phyloP scores from a whole-genome alignment of 92 coral and sea anemone genomes.

The Zoanthus solanderi region DNA sequence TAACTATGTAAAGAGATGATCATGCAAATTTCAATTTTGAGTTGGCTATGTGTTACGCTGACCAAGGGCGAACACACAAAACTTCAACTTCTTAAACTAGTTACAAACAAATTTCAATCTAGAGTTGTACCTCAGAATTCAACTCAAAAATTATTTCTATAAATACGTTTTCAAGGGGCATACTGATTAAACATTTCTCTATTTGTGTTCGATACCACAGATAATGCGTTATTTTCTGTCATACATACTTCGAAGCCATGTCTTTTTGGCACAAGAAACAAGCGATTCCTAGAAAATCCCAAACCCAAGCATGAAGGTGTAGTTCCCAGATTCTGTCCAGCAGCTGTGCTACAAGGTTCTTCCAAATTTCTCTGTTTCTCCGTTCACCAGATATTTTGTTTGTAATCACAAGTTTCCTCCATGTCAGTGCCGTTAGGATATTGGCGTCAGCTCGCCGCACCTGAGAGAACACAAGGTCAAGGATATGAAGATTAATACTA shows the following conservation, averaged over 20 bases:
- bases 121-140: no score
- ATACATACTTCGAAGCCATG: slow-evolving; percentile 81
- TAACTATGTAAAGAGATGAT: no score
- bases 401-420: slow-evolving; percentile 81
- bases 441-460: slow-evolving; percentile 92
- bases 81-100: no score
- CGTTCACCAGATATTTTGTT: slow-evolving; percentile 65
- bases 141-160: no score
- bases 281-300: slow-evolving; percentile 82
- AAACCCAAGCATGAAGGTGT: slow-evolving; percentile 93
- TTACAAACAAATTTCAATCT: no score
- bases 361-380: slow-evolving; percentile 84
- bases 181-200: no score
- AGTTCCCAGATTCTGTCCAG: slow-evolving; percentile 89
- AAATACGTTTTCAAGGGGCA: no score
- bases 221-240: background rate
- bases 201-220: background rate
- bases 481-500: background rate
- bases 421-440: slow-evolving; percentile 86
- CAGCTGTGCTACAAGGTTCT: slow-evolving; percentile 70
- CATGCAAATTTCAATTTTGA: no score
- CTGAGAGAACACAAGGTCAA: slow-evolving; percentile 36
- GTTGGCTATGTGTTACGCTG: no score
- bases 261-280: slow-evolving; percentile 81
- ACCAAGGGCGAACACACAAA: no score